Percentiles rank a stretch among this genome's conserved stretches.
Evolutionary conservation across 2,888 invertebrate species (phyloP).

Genomic region (Latheticus oryzae): DNA sequence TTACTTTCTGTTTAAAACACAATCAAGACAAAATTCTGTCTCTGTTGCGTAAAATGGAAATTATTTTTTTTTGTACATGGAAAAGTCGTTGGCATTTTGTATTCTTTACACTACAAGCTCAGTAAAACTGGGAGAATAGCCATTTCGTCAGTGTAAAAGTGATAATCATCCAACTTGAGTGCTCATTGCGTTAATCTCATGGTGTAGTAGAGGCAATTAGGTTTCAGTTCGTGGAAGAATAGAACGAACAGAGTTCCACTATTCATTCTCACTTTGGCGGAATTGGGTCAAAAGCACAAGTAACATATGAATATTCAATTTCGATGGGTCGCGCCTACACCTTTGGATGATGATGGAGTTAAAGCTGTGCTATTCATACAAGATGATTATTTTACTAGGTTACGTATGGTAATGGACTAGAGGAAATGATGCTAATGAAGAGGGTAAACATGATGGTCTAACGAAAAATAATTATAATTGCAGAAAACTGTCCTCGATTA

Average conservation of each 20-base stretch:
- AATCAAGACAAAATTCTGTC: slow-evolving; percentile 10
- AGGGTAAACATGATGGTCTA: no score
- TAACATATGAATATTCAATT: slow-evolving; percentile 35
- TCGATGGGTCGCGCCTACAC: slow-evolving; percentile 25
- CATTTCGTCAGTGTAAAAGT: slow-evolving; percentile 26
- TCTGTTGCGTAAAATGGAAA: slow-evolving; percentile 17
- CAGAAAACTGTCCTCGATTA: no score
- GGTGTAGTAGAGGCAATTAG: slow-evolving; percentile 29
- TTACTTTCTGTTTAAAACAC: slow-evolving; percentile 11
- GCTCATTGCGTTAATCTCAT: slow-evolving; percentile 27
- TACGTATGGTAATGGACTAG: slow-evolving; percentile 13
- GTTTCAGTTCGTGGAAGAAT: slow-evolving; percentile 6
- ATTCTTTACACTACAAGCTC: slow-evolving; percentile 13
- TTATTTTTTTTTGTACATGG: no score
- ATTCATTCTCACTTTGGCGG: not conserved
- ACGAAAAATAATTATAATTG: no score
- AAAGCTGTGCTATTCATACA: slow-evolving; percentile 12
- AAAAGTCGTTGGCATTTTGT: not conserved
- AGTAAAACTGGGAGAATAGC: slow-evolving; percentile 10
- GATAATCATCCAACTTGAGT: slow-evolving; percentile 18
- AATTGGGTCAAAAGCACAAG: slow-evolving; percentile 34
- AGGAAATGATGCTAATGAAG: no score
- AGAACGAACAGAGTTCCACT: not conserved
- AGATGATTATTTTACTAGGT: slow-evolving; percentile 12
- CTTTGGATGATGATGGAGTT: slow-evolving; percentile 5